Percentiles rank a stretch among this genome's conserved stretches.
phyloP scores from a whole-genome alignment of 2,888 invertebrate genomes.

The Sceliomorpha sp. region DNA sequence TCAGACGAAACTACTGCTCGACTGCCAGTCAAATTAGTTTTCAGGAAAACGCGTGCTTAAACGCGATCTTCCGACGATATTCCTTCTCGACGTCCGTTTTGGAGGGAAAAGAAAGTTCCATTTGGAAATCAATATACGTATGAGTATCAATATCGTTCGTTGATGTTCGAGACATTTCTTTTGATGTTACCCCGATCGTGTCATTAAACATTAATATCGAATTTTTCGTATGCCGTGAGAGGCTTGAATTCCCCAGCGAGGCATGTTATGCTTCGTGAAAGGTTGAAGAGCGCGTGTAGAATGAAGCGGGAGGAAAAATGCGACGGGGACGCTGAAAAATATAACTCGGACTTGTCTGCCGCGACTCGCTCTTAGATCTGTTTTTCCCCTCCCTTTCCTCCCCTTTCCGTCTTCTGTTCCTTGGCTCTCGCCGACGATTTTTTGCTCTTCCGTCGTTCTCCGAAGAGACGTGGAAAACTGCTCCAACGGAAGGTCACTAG shows the following conservation, averaged over 20 bases:
- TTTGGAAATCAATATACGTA: conserved; percentile 5
- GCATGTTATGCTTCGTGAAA: conserved; percentile 16
- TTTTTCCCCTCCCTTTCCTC: conserved; percentile 16
- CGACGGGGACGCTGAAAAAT: conserved; percentile 36
- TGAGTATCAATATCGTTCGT: not conserved
- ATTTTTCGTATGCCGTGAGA: conserved; percentile 1
- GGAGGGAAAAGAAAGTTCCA: not conserved
- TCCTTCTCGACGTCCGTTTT: too few relatives aligned
- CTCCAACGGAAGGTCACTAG: conserved; percentile 39
- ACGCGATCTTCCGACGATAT: too few relatives aligned
- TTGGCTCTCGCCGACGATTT: conserved; percentile 8
- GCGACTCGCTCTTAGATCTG: conserved; percentile 9
- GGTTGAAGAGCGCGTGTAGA: conserved; percentile 7
- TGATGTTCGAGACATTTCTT: conserved; percentile 23
- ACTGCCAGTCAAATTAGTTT: too few relatives aligned
- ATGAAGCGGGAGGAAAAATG: conserved; percentile 17
- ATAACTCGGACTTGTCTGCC: conserved; percentile 32
- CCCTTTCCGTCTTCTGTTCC: conserved; percentile 12
- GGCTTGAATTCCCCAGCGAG: conserved; percentile 14
- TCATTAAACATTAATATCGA: conserved; percentile 25
- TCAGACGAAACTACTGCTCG: not conserved
- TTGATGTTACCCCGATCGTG: conserved; percentile 10
- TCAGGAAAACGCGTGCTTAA: too few relatives aligned
- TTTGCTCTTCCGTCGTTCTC: conserved; percentile 30
- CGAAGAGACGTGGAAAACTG: conserved; percentile 41